Conservation (phyloP, 2,888 invertebrate genomes). For the Aspidiotus destructor region DNA sequence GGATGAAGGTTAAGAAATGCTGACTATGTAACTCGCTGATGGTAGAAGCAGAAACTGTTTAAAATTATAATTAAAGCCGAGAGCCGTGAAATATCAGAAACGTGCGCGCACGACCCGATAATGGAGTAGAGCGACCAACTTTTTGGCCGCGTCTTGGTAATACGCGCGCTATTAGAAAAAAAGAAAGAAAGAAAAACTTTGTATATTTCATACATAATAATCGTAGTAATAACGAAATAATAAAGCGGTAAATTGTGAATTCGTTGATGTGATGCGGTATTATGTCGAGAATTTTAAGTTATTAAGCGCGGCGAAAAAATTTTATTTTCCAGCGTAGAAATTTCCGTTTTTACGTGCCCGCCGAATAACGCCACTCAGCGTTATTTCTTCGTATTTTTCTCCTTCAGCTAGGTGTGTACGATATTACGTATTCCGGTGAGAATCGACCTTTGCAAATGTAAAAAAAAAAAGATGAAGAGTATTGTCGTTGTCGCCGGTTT, state of each 20-base stretch:
- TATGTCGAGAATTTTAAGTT: constrained; percentile 3
- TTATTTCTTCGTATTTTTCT: background rate
- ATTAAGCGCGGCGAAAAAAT: background rate
- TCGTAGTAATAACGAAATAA: constrained; percentile 8
- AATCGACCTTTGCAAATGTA: no score
- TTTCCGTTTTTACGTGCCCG: background rate
- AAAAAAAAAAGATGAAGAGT: no score
- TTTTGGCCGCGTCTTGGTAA: background rate
- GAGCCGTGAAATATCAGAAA: constrained; percentile 23
- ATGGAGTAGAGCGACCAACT: constrained; percentile 14
- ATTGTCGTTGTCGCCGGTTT: no score
- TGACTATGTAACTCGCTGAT: background rate
- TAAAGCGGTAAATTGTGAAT: constrained; percentile 26
- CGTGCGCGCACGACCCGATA: constrained; percentile 18
- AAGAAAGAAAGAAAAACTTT: background rate
- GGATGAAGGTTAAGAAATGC: background rate
- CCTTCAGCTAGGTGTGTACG: background rate
- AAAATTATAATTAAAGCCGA: constrained; percentile 27
- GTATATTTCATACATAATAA: constrained; percentile 20
- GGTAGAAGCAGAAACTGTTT: constrained; percentile 15
- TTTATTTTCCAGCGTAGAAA: background rate
- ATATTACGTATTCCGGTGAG: background rate
- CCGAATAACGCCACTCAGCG: background rate
- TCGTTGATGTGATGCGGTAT: constrained; percentile 16
- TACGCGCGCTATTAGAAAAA: no score